Percentiles rank a stretch among this genome's conserved stretches.
Evolutionary conservation across 1,140 invertebrate species (phyloP).

Genomic region (Telenomus remus): DNA sequence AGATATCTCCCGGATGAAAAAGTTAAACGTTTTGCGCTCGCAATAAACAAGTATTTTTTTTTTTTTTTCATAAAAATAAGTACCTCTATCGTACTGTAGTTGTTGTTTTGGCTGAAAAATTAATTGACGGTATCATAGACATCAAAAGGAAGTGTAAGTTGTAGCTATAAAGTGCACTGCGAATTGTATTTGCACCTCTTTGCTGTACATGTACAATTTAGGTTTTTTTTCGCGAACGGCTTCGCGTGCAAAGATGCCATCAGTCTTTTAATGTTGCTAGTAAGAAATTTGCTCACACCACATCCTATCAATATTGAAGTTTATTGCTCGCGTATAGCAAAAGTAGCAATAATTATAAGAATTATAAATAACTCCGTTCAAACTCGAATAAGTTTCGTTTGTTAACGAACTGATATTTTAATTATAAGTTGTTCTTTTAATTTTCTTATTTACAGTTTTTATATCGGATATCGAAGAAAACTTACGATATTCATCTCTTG

Average conservation of each 20-base stretch:
- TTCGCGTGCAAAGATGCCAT: slow-evolving; percentile 37
- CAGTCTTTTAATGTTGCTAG: slow-evolving; percentile 30
- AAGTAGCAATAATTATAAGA: background rate
- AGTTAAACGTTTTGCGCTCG: no score
- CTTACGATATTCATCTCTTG: slow-evolving; percentile 96
- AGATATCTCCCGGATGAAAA: no score
- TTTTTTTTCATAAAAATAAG: no score
- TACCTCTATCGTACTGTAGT: no score
- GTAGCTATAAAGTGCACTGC: background rate
- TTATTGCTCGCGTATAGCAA: slow-evolving; percentile 12
- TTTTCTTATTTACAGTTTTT: background rate
- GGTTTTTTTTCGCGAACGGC: slow-evolving; percentile 21
- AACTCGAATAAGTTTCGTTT: no score
- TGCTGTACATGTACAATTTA: slow-evolving; percentile 10
- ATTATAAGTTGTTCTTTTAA: no score
- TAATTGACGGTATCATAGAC: no score
- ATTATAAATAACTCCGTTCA: no score
- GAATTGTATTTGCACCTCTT: slow-evolving; percentile 9
- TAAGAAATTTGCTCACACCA: slow-evolving; percentile 44
- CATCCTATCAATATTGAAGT: slow-evolving; percentile 38
- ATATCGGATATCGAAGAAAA: slow-evolving; percentile 56
- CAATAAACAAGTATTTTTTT: no score
- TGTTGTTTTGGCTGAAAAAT: no score
- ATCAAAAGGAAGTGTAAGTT: no score
- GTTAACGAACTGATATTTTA: no score